Conservation (phyloP, 2,888 invertebrate genomes). For the Rhimphoctona megacephalus region DNA sequence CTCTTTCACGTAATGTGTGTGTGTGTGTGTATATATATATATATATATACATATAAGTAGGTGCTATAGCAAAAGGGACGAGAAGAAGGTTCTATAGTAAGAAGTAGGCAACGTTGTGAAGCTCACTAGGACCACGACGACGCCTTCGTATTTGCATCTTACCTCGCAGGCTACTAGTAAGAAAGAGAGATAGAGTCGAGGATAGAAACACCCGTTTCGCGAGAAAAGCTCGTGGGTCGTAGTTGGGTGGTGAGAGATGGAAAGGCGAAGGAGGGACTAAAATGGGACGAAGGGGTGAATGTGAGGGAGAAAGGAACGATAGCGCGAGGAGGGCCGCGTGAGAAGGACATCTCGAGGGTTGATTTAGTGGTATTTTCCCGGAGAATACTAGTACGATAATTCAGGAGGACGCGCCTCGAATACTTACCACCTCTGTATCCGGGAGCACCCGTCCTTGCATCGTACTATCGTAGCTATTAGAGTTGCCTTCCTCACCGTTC, state of each 20-base stretch:
- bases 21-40: too few species aligned
- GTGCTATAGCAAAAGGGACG: constrained; percentile 38
- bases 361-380: constrained; percentile 81
- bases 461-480: constrained; percentile 23
- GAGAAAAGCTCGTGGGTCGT: constrained; percentile 60
- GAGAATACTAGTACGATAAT: constrained; percentile 81
- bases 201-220: constrained; percentile 24
- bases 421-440: constrained; percentile 77
- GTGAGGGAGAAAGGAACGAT: constrained; percentile 64
- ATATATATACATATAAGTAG: constrained; percentile 17
- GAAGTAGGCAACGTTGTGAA: constrained; percentile 59
- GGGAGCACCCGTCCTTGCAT: constrained; percentile 39
- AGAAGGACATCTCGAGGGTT: constrained; percentile 76
- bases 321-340: constrained; percentile 67
- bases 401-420: constrained; percentile 81
- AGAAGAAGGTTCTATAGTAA: constrained; percentile 37
- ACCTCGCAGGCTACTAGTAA: constrained; percentile 51
- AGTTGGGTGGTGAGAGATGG: constrained; percentile 47
- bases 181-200: constrained; percentile 29
- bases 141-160: constrained; percentile 74
- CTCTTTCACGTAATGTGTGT: constrained; percentile 15
- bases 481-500: constrained; percentile 34
- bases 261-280: constrained; percentile 33
- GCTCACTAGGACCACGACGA: constrained; percentile 56
- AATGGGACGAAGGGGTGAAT: constrained; percentile 45